Evolutionary conservation across 2,797 vertebrate species (phyloP).

Genomic region (Diplodus sargus): DNA sequence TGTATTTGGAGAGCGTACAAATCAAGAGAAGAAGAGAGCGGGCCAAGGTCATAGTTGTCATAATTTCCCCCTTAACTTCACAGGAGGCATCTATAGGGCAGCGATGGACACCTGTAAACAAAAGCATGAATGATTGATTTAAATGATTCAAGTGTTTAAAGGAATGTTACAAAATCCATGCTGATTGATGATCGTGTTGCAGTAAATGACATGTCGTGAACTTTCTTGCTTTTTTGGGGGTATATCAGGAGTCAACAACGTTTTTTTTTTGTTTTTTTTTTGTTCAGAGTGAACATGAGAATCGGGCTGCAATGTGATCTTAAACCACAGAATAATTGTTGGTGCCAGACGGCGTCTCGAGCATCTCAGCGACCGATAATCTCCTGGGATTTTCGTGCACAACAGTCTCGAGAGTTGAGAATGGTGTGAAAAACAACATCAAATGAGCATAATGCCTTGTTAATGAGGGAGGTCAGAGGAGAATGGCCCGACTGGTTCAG

Average conservation of each 20-base stretch:
- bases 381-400: constrained; percentile 4
- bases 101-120: background rate
- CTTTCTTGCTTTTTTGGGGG: too few relatives aligned
- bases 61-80: background rate
- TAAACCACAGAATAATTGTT: background rate
- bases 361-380: background rate
- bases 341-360: background rate
- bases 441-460: constrained; percentile 9
- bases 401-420: constrained; percentile 16
- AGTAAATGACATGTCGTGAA: background rate
- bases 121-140: background rate
- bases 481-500: constrained; percentile 4
- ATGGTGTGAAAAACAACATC: constrained; percentile 18
- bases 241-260: too few relatives aligned
- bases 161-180: background rate
- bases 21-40: background rate
- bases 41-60: background rate
- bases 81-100: background rate
- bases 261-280: too few relatives aligned
- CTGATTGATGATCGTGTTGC: background rate
- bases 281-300: background rate
- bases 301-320: background rate
- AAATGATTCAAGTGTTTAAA: background rate
- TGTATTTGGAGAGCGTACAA: background rate
- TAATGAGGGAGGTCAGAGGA: constrained; percentile 27